Conservation (phyloP, 1,140 invertebrate species). For the Panulirus ornatus region DNA sequence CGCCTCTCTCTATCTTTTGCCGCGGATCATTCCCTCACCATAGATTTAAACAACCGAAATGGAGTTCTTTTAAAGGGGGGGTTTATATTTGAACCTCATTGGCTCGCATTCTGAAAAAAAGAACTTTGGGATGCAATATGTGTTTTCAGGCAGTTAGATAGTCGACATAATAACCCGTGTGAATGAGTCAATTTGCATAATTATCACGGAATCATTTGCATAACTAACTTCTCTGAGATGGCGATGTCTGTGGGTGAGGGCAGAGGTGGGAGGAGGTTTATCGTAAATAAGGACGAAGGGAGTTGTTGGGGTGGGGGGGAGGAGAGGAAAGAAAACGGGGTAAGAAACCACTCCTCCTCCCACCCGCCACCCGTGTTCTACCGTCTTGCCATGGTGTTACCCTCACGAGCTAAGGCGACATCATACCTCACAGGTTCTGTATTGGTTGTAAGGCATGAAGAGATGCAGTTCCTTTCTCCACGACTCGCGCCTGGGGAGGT, state of each 20-base stretch:
- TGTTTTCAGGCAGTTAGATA: constrained; percentile 28
- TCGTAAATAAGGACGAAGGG: not conserved
- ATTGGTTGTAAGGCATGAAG: not conserved
- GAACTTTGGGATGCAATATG: constrained; percentile 2
- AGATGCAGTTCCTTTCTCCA: too few relatives aligned
- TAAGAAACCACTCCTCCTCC: too few relatives aligned
- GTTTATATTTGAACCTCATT: too few relatives aligned
- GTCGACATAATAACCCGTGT: constrained; percentile 42
- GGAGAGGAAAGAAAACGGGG: not conserved
- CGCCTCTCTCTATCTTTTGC: not conserved
- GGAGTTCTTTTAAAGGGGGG: too few relatives aligned
- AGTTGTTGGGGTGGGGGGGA: not conserved
- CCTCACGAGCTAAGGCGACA: too few relatives aligned
- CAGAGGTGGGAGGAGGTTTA: not conserved
- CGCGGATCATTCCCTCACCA: not conserved
- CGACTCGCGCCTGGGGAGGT: too few relatives aligned
- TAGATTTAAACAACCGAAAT: not conserved
- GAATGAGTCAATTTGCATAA: constrained; percentile 42
- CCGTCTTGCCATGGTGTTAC: too few relatives aligned
- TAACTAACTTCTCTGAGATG: constrained; percentile 26
- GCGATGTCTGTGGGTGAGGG: not conserved
- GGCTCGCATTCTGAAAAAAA: not conserved
- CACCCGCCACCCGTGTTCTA: too few relatives aligned
- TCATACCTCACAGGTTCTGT: too few relatives aligned
- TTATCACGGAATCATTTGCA: constrained; percentile 26